Conservation (phyloP, 2,888 invertebrate genomes). For the Leuctra nigra region DNA sequence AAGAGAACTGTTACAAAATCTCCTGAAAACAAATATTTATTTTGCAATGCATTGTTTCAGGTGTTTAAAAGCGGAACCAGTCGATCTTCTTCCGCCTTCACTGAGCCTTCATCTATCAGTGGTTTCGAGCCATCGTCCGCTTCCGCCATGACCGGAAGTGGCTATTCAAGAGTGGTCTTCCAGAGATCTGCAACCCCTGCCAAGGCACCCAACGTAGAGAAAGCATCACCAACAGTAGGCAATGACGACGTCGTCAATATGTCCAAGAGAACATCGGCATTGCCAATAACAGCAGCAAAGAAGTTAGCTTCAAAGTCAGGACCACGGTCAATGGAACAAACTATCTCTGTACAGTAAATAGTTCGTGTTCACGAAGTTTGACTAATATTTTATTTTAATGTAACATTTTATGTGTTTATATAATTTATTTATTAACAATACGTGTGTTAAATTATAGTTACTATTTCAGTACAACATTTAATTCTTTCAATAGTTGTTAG, state of each 20-base stretch:
- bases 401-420: too few species aligned
- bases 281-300: not conserved
- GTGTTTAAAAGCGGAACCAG: not conserved
- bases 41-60: not conserved
- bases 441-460: too few species aligned
- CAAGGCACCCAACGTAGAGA: not conserved
- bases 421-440: too few species aligned
- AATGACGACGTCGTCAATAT: too few species aligned
- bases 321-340: not conserved
- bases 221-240: not conserved
- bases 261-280: not conserved
- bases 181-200: slow-evolving; percentile 1
- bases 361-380: too few species aligned
- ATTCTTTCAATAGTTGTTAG: too few species aligned
- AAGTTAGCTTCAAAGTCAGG: not conserved
- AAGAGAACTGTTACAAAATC: too few species aligned
- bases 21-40: too few species aligned
- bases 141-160: slow-evolving; percentile 5
- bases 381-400: too few species aligned
- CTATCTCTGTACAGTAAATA: too few species aligned
- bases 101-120: not conserved
- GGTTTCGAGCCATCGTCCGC: slow-evolving; percentile 12
- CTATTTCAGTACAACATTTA: too few species aligned
- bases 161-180: slow-evolving; percentile 12
- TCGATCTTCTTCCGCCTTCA: not conserved